Evolutionary conservation across 2,888 invertebrate species (phyloP).

Genomic region (Himalopsyche kuldschensis): DNA sequence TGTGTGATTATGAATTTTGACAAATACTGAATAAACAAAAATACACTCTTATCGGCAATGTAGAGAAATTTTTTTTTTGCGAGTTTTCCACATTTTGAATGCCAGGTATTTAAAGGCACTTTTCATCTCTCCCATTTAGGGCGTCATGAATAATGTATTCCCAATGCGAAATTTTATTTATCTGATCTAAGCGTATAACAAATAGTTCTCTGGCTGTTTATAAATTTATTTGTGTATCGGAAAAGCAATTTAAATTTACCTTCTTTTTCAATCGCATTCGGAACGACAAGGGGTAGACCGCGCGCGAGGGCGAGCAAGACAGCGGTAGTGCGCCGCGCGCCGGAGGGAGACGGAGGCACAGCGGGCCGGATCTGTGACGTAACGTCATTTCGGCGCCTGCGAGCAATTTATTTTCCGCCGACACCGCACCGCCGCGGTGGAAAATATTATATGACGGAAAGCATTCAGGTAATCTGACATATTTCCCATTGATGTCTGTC

Average conservation of each 20-base stretch:
- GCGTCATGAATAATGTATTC: background rate
- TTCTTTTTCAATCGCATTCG: background rate
- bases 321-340: background rate
- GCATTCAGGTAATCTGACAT: background rate
- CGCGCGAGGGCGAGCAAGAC: background rate
- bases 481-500: constrained; percentile 1
- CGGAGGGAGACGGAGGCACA: background rate
- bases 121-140: background rate
- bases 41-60: background rate
- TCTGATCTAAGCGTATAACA: constrained; percentile 1
- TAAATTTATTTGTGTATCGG: constrained; percentile 1
- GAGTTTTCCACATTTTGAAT: background rate
- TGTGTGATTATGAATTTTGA: too few species aligned
- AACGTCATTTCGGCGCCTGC: background rate
- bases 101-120: background rate
- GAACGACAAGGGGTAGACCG: background rate
- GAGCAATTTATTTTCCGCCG: background rate
- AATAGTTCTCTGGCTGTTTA: background rate
- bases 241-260: constrained; percentile 1
- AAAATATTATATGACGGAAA: background rate
- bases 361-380: background rate
- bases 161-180: background rate
- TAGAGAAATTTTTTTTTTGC: background rate
- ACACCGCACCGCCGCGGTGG: background rate
- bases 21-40: too few species aligned